A percentile compares a stretch with the other conserved stretches of the same genome.
phyloP scores from a whole-genome alignment of 2,113 vertebrate species.

The Xyrauchen texanus region DNA sequence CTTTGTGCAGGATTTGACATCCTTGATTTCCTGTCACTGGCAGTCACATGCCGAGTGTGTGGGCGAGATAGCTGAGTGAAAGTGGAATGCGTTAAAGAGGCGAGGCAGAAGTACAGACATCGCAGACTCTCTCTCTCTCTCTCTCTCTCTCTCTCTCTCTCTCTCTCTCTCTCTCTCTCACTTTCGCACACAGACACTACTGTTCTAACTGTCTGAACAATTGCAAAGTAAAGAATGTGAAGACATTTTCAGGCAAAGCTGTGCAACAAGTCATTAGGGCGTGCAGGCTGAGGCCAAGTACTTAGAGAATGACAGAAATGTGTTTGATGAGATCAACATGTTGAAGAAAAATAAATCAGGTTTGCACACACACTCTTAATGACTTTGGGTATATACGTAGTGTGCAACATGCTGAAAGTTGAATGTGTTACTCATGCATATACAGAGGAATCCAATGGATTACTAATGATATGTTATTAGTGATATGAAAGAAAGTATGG shows the following conservation, averaged over 20 bases:
- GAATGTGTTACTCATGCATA: too few species aligned
- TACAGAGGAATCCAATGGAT: too few species aligned
- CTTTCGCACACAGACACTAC: constrained; percentile 24
- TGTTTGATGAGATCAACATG: constrained; percentile 28
- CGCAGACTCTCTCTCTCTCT: constrained; percentile 23
- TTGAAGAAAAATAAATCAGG: constrained; percentile 28
- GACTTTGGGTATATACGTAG: too few species aligned
- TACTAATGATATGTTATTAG: too few species aligned
- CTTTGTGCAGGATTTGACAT: constrained; percentile 70
- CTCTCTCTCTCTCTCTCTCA: constrained; percentile 36
- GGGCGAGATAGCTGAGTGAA: constrained; percentile 68
- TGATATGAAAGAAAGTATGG: too few species aligned
- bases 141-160: constrained; percentile 35
- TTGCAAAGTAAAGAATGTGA: constrained; percentile 51
- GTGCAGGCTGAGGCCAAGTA: constrained; percentile 3
- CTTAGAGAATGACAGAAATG: constrained; percentile 47
- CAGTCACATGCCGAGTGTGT: constrained; percentile 74
- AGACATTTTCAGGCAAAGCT: constrained; percentile 47
- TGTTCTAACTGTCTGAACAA: constrained; percentile 51
- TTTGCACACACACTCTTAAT: constrained; percentile 1
- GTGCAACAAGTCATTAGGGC: constrained; percentile 45
- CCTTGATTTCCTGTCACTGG: constrained; percentile 72
- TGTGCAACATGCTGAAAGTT: too few species aligned
- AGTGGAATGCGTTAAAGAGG: constrained; percentile 75
- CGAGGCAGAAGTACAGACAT: constrained; percentile 63